phyloP scores from a whole-genome alignment of 2,797 vertebrate genomes.

The Chrosomus eos region DNA sequence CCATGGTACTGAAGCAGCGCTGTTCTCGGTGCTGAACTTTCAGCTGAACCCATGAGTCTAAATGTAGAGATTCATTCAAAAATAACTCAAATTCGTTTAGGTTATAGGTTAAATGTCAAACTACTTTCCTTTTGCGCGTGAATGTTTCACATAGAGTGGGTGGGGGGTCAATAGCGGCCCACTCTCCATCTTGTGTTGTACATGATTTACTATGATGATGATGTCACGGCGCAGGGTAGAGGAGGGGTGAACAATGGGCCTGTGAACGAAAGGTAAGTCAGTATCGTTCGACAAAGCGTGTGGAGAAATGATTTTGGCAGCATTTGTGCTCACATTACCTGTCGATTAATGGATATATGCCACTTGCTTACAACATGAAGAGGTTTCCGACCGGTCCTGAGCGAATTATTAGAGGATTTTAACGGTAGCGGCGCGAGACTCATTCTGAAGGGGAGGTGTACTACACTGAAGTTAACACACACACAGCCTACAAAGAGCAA shows the following conservation, averaged over 20 bases:
- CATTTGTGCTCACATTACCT: conserved; percentile 5
- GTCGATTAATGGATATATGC: conserved; percentile 29
- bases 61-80: not conserved
- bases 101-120: conserved; percentile 16
- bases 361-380: conserved; percentile 36
- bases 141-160: conserved; percentile 26
- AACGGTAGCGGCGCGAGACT: conserved; percentile 50
- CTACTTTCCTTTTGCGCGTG: not conserved
- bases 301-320: conserved; percentile 68
- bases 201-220: conserved; percentile 82
- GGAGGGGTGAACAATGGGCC: conserved; percentile 81
- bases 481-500: conserved; percentile 60
- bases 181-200: conserved; percentile 82
- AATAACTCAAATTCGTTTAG: not conserved
- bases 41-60: not conserved
- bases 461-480: conserved; percentile 63
- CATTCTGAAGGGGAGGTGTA: conserved; percentile 50
- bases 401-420: conserved; percentile 51
- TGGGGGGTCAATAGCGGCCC: conserved; percentile 63
- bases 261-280: conserved; percentile 92
- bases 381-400: conserved; percentile 40
- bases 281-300: conserved; percentile 88
- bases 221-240: conserved; percentile 84
- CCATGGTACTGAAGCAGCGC: conserved; percentile 81
- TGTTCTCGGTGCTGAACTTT: conserved; percentile 74